Evolutionary conservation across 1,140 invertebrate genomes (phyloP).

Genomic region (Aphelinus atriplicis): DNA sequence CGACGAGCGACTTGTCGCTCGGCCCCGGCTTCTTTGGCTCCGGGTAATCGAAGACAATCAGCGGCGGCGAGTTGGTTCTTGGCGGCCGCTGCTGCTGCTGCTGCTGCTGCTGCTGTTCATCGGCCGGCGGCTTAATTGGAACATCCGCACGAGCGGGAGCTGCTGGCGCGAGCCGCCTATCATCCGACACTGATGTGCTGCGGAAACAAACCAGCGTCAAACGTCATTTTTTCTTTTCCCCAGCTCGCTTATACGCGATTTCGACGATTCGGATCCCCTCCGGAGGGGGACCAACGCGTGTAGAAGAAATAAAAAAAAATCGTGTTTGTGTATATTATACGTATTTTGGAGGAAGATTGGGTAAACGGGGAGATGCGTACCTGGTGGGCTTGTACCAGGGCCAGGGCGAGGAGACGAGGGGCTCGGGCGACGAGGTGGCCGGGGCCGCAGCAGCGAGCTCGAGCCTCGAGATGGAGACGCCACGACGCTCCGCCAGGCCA

Average conservation of each 20-base stretch:
- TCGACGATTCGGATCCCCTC: no score
- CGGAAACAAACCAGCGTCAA: background rate
- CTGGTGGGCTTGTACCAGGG: conserved; percentile 60
- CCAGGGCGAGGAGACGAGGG: conserved; percentile 48
- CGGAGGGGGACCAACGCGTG: no score
- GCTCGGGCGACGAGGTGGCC: background rate
- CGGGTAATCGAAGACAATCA: background rate
- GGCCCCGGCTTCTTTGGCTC: background rate
- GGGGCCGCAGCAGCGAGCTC: conserved; percentile 24
- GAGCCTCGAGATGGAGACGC: conserved; percentile 43
- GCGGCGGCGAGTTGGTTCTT: background rate
- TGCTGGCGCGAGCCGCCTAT: background rate
- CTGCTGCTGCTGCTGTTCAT: conserved; percentile 15
- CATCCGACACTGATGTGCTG: conserved; percentile 6
- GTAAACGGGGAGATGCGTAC: conserved; percentile 12
- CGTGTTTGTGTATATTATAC: background rate
- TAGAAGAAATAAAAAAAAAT: no score
- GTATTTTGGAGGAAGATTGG: background rate
- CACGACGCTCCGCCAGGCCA: conserved; percentile 52
- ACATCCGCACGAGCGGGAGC: conserved; percentile 25
- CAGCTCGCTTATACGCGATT: background rate
- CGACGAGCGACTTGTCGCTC: conserved; percentile 17
- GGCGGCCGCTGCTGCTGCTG: background rate
- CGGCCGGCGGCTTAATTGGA: conserved; percentile 27
- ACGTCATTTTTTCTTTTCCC: background rate